Conservation (phyloP, 2,797 vertebrate species). For the Gymnopithys bicolor region DNA sequence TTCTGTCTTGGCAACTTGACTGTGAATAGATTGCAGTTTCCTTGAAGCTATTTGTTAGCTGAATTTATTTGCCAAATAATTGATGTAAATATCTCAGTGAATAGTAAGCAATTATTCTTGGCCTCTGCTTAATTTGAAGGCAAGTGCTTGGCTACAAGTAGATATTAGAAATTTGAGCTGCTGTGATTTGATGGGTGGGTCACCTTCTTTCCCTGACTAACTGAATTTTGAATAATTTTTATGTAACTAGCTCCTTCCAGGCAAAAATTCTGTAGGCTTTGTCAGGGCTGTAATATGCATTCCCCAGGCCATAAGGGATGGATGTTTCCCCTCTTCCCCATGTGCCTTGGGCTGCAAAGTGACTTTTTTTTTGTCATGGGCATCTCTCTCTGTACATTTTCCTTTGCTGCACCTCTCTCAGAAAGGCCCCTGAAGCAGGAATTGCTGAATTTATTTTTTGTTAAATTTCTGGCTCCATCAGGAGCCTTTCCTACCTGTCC, state of each 20-base stretch:
- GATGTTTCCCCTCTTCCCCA: neutral
- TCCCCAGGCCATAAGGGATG: neutral
- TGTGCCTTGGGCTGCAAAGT: neutral
- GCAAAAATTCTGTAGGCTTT: neutral
- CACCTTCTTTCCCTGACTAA: neutral
- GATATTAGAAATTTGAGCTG: conserved; percentile 60
- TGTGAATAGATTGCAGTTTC: conserved; percentile 22
- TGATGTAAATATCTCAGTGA: conserved; percentile 33
- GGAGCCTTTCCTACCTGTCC: neutral
- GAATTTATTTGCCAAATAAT: conserved; percentile 57
- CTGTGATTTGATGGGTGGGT: conserved; percentile 45
- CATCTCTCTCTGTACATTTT: neutral
- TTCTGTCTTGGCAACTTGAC: conserved; percentile 6
- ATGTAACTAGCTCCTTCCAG: neutral
- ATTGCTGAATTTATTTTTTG: neutral
- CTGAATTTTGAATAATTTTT: neutral
- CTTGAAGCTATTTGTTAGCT: conserved; percentile 31
- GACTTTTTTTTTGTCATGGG: neutral
- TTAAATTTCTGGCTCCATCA: neutral
- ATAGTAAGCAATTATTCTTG: conserved; percentile 32
- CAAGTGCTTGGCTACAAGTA: neutral
- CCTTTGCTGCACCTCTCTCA: neutral
- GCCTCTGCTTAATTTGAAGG: conserved; percentile 5
- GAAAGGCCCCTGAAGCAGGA: neutral
- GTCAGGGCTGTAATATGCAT: neutral